Conservation (phyloP, 1,140 invertebrate genomes). For the Solenopsis fugax region DNA sequence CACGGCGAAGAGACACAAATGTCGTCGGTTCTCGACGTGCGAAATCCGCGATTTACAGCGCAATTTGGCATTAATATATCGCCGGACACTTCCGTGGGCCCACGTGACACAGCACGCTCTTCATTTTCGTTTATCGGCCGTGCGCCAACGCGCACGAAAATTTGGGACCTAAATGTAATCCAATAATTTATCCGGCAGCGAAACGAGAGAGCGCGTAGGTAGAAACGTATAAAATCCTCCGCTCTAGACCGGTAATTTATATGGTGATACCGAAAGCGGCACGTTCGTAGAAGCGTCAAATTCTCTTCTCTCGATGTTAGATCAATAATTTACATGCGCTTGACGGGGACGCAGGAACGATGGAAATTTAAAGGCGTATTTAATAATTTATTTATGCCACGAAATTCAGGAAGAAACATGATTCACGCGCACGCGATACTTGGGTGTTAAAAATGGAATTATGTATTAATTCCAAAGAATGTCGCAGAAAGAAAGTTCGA, state of each 20-base stretch:
- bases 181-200: slow-evolving; percentile 50
- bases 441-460: neutral
- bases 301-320: slow-evolving; percentile 30
- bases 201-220: slow-evolving; percentile 22
- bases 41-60: slow-evolving; percentile 40
- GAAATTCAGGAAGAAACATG: neutral
- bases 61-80: slow-evolving; percentile 50
- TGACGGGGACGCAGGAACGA: neutral
- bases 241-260: slow-evolving; percentile 49
- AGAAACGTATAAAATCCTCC: slow-evolving; percentile 39
- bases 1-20: neutral
- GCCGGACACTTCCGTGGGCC: neutral
- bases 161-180: slow-evolving; percentile 43
- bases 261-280: neutral
- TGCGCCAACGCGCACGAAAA: slow-evolving; percentile 17
- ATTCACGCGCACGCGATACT: neutral
- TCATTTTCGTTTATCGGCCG: slow-evolving; percentile 35
- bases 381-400: neutral
- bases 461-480: neutral
- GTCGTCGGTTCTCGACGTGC: neutral
- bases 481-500: too few relatives aligned
- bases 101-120: slow-evolving; percentile 14
- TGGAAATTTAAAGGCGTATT: neutral
- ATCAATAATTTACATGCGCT: slow-evolving; percentile 25
- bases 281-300: slow-evolving; percentile 25